Base-by-base conservation (phyloP, 2,113 vertebrate species). In the Typhlomys cinereus region DNA sequence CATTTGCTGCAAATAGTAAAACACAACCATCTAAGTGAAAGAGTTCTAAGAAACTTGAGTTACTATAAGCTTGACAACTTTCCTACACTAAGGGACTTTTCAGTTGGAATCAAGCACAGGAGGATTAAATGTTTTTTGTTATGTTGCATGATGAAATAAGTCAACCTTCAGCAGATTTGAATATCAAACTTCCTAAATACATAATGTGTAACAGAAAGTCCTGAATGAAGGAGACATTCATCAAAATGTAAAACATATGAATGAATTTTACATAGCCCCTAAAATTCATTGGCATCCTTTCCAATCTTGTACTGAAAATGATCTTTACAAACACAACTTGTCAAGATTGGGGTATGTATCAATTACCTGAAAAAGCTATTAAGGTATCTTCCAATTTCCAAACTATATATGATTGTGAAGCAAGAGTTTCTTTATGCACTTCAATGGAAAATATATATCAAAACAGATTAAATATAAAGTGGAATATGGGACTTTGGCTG, bases 281-380 rank as follows among this genome's bases (percentile, higher is more conserved):
- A 93, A 89, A 81, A 31, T 74, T 64, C 25, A 79, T 52, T 25
- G 52, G 54, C 9, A 21, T 59, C 27, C 9, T 75, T 90, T 94
- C 69, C 84, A 54, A 76, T 90, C 52, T 18, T 46, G 66, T 23
- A 46, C 6, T 83, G 25, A 23, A 89, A 54, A 67, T 92, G 74
- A 73, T 10, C 31, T 88, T 74, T 61, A 81, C 71, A 36, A 70
- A 75, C 3, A 41, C 2, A 3, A 44, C 62, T 88, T 88, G 25
- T 85, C 62, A 79, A 66, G 25, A 61, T 92, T 85, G 39, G 46
- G 39, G 52, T 0, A 7, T 31, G 1, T 86, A 70, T 78, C 74
- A 85, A 41, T 85, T 79, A 90, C 88, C 27, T 92, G 46, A 62
- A 87, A 94, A 90, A 57, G 17, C 79, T 73, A 74, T 48, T 66